Base-by-base conservation (phyloP, 2,888 invertebrate genomes). In the Nycteola revayana region DNA sequence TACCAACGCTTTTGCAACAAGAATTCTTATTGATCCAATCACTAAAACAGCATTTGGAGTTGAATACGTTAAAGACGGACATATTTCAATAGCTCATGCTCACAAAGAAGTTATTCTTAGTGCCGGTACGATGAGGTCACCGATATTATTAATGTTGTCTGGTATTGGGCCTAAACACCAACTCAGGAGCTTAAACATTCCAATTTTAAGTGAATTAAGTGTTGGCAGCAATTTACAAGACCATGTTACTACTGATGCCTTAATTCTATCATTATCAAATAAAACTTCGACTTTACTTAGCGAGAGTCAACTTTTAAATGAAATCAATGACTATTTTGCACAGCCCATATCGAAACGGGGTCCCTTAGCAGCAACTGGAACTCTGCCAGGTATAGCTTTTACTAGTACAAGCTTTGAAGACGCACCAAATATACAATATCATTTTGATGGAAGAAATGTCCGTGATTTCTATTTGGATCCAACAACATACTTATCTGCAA, bases 171-270 rank as follows among this genome's bases (percentile, higher is more conserved):
- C 92, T 0, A 81, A 79, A 44, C 73, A 86, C 17, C 90, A 92
- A 42, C 70, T 93, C 9, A 55, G 79, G 36, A 69, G 69, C 35
- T 61, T 90, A 4, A 76, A 84, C 20, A 92, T 92, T 31, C 77
- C 88, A 1, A 87, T 93, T 0, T 66, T 94, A 2, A 80, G 90
- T 25, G 90, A 94, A 73, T 77, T 94, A 28, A 91, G 91, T 27
- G 94, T 95, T 0, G 95, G 95, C 0, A 80, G 90, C 48, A 95
- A 95, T 69, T 78, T 95, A 1, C 94, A 94, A 61, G 93, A 95
- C 60, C 95, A 95, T 60, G 89, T 94, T 0, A 94, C 94, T 0
- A 89, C 91, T 4, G 91, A 91, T 51, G 91, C 90, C 1, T 73
- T 92, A 1, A 53, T 70, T 21, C 32, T 86, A 22, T 46, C 62